Base-by-base conservation (phyloP, 2,797 vertebrate species). In the Ptychadena robeensis region DNA sequence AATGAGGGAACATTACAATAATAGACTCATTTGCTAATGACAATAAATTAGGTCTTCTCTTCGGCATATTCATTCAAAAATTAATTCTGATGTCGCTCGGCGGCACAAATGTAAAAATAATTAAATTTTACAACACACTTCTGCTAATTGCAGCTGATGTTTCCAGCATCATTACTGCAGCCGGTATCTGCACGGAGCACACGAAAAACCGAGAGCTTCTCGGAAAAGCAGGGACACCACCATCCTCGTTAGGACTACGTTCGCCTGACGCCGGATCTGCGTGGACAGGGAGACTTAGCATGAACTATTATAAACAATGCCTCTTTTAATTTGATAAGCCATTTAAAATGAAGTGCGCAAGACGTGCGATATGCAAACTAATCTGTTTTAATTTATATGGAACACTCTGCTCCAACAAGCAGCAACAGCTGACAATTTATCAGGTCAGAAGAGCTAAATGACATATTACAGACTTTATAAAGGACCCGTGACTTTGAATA, bases 21-120 rank as follows among this genome's bases (percentile, higher is more conserved):
- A 88, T 85, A 90, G 86, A 90, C 87, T 87, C 81, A 87, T 88
- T 90, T 91, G 90, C 89, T 90, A 89, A 89, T 87, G 88, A 91
- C 53, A 85, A 88, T 88, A 90, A 91, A 90, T 88, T 87, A 91
- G 90, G 86, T 85, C 86, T 90, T 90, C 88, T 88, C 86, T 65
- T 61, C 65, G 40, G 88, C 88, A 90, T 73, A 88, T 86, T 85
- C 88, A 87, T 84, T 83, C 87, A 87, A 84, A 88, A 89, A 91
- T 88, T 86, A 90, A 90, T 87, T 91, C 90, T 83, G 86, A 80
- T 88, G 89, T 87, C 79, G 7, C 85, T 85, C 14, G 0, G 30
- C 87, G 79, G 88, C 81, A 86, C 85, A 88, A 86, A 85, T 87
- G 89, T 83, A 86, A 70, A 89, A 86, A 87, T 83, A 86, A 73